Base-by-base conservation (phyloP, 2,888 invertebrate genomes). In the Tipula unca region DNA sequence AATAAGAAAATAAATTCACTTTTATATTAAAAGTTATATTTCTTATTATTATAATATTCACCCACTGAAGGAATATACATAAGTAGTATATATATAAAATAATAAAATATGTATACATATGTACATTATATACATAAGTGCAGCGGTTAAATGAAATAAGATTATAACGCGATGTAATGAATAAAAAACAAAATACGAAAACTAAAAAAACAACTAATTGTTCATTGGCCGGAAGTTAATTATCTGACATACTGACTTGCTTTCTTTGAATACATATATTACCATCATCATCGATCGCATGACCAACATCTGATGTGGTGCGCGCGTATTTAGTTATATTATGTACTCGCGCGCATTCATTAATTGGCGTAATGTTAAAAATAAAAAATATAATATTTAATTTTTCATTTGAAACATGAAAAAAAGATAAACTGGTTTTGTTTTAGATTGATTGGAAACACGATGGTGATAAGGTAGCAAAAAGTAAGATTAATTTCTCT, bases 211-310 rank as follows among this genome's bases (percentile, higher is more conserved):
- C 35, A 29, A 54, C 69, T 69, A 69, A 69, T 69, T 32, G 20
- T 25, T 82, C 25, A 85, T 14, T 86, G 86, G 85, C 87, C 88
- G 89, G 88, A 90, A 90, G 89, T 89, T 88, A 89, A 89, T 90
- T 87, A 87, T 86, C 87, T 91, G 91, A 91, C 91, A 91, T 89
- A 91, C 91, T 91, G 91, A 90, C 91, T 91, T 90, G 91, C 91
- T 91, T 91, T 91, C 91, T 89, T 91, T 90, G 87, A 86, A 69
- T 69, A 69, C 69, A 48, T 17, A 48, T 48, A 86, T 87, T 86
- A 87, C 86, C 87, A 87, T 87, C 86, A 87, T 85, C 86, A 84
- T 83, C 82, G 85, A 84, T 83, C 82, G 85, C 86, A 83, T 85
- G 84, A 69, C 69, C 86, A 86, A 82, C 83, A 85, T 83, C 69